Evolutionary conservation across 2,888 invertebrate genomes (phyloP).

Genomic region (Germaria angustata): DNA sequence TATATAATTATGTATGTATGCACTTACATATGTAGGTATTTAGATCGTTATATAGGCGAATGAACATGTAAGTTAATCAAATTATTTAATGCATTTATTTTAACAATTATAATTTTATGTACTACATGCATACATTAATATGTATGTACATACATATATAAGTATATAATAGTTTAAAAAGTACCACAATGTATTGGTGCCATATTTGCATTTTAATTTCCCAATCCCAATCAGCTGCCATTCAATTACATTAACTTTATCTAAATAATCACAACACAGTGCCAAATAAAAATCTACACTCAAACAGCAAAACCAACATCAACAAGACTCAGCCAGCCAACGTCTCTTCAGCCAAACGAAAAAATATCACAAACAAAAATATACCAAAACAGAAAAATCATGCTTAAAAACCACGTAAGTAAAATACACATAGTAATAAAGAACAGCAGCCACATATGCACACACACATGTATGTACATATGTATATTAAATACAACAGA

Average conservation of each 20-base stretch:
- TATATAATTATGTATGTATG: too few species aligned
- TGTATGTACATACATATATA: neutral
- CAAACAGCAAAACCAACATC: neutral
- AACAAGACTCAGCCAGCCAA: slow-evolving; percentile 15
- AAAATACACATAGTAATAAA: slow-evolving; percentile 24
- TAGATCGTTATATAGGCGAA: too few species aligned
- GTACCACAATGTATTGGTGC: neutral
- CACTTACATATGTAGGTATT: too few species aligned
- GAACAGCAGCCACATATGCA: slow-evolving; percentile 7
- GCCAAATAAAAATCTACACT: slow-evolving; percentile 23
- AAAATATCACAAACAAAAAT: slow-evolving; percentile 37
- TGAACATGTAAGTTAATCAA: too few species aligned
- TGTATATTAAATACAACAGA: neutral
- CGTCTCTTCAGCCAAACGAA: slow-evolving; percentile 13
- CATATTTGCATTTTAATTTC: neutral
- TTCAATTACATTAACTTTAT: slow-evolving; percentile 57
- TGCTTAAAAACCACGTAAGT: slow-evolving; percentile 60
- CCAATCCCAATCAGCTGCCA: slow-evolving; percentile 24
- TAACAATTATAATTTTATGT: too few species aligned
- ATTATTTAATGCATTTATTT: too few species aligned
- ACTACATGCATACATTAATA: neutral
- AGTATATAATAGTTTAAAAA: neutral
- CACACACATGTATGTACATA: neutral
- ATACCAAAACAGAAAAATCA: slow-evolving; percentile 40
- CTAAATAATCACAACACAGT: slow-evolving; percentile 48